These are phyloP conservation scores for Ischnus inquisitorius DNA, from an alignment of 2,888 invertebrate genomes.

Conservation along the genomic window DNA sequence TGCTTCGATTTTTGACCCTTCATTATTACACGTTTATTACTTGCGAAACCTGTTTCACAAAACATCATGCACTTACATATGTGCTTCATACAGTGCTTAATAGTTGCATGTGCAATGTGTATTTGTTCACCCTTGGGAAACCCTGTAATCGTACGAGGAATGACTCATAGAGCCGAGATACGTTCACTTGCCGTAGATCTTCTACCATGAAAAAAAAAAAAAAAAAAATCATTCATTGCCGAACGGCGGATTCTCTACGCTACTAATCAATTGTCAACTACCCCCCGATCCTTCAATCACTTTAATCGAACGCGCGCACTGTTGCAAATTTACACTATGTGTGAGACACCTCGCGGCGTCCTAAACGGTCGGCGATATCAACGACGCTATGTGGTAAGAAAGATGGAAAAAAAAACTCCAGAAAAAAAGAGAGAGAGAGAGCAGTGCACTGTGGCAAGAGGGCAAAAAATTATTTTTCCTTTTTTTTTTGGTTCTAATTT, in stretches of 20 bases:
- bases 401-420: slow-evolving; percentile 33
- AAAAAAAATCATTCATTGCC: slow-evolving; percentile 44
- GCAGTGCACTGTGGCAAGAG: slow-evolving; percentile 84
- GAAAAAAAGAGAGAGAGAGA: slow-evolving; percentile 50
- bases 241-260: slow-evolving; percentile 59
- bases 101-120: slow-evolving; percentile 85
- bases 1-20: slow-evolving; percentile 63
- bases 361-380: slow-evolving; percentile 76
- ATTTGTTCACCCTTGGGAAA: slow-evolving; percentile 84
- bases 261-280: slow-evolving; percentile 67
- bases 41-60: slow-evolving; percentile 65
- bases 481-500: slow-evolving; percentile 43
- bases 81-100: slow-evolving; percentile 84
- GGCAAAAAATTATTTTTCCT: slow-evolving; percentile 71
- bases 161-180: slow-evolving; percentile 82
- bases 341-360: slow-evolving; percentile 74
- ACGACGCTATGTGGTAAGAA: slow-evolving; percentile 79
- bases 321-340: slow-evolving; percentile 57
- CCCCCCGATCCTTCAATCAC: slow-evolving; percentile 61
- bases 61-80: slow-evolving; percentile 83
- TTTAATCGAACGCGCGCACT: slow-evolving; percentile 62
- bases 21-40: slow-evolving; percentile 75
- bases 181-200: slow-evolving; percentile 70
- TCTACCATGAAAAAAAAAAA: slow-evolving; percentile 21
- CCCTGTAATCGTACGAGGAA: slow-evolving; percentile 79